A percentile compares a stretch with the other conserved stretches of the same genome.
Conservation (phyloP, 1,140 invertebrate genomes). For the Colletes latitarsis region DNA sequence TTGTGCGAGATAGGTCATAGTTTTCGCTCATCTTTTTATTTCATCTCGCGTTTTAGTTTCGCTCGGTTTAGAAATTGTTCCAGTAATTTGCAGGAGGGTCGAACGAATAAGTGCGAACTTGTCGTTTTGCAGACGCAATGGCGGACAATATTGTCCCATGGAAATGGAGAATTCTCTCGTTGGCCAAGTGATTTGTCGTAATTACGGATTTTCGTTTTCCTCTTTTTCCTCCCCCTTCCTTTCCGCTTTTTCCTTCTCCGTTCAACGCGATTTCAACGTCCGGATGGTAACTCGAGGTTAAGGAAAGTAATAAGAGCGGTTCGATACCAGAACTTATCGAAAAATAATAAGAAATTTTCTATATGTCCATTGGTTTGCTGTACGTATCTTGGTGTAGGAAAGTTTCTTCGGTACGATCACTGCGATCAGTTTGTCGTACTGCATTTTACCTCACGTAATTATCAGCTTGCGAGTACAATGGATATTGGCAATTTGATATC, state of each 20-base stretch:
- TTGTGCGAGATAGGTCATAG: constrained; percentile 12
- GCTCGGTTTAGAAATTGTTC: constrained; percentile 8
- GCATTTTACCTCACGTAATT: constrained; percentile 1
- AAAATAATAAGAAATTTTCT: constrained; percentile 60
- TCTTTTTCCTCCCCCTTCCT: neutral
- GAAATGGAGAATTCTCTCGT: constrained; percentile 62
- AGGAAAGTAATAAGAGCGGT: constrained; percentile 10
- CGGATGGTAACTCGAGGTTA: neutral
- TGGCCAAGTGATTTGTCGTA: constrained; percentile 67
- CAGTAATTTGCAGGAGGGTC: constrained; percentile 43
- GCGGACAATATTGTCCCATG: constrained; percentile 62
- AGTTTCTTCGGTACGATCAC: neutral
- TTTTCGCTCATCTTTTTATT: constrained; percentile 3
- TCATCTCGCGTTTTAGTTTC: neutral
- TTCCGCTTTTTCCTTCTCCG: neutral
- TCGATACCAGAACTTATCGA: constrained; percentile 59
- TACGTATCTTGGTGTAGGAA: neutral
- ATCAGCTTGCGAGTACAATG: neutral
- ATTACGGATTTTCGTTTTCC: constrained; percentile 67
- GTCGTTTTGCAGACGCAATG: constrained; percentile 36
- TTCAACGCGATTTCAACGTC: neutral
- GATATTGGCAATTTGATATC: constrained; percentile 17
- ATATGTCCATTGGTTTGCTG: no score
- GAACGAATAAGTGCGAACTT: constrained; percentile 42
- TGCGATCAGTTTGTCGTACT: constrained; percentile 8